Evolutionary conservation across 2,113 vertebrate species (phyloP), one percentile per base, ranked within the genome.

Genomic region (Mola mola): DNA sequence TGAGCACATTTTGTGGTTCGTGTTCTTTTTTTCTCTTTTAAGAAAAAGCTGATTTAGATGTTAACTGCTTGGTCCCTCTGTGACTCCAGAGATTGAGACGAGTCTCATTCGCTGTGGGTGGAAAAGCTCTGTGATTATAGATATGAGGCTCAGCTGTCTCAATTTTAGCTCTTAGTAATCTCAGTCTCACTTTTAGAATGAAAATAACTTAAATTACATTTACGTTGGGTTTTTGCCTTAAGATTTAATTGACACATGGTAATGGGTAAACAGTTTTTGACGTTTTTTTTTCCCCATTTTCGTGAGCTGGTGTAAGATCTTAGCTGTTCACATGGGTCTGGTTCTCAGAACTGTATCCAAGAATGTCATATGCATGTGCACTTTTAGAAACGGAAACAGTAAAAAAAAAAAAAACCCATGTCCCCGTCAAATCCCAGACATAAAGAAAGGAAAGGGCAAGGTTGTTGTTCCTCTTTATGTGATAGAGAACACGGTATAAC

Each of bases 291-390:
- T n/a, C 31, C 20, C 15, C 34, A 28, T 28, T 21, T 26, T 70
- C 24, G 43, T 40, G n/a, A 22, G 34, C 16, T 53, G 46, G 20
- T 57, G 52, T 67, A 60, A 57, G 36, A 64, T 43, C 37, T 64
- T 71, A 22, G 56, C 17, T 22, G 1, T n/a, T 76, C 13, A 11
- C 72, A 49, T 59, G 44, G 57, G 59, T 71, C 28, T 56, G 9
- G 48, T n/a, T n/a, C n/a, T n/a, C n/a, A 8, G 6, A 63, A 62
- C 31, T 52, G 33, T 67, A 56, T 75, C 33, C 64, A 85, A 75
- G 81, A 85, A 81, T 86, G 74, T 83, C 68, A 57, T 73, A 72
- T 72, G 71, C 81, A 77, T 81, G 71, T 66, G 82, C 81, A 88
- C 81, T 87, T 87, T 75, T 75, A 79, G 63, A 67, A 68, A 70